Evolutionary conservation across 2,113 vertebrate species (phyloP), one percentile per base, ranked within the genome.

Genomic region (Hippolais icterina): DNA sequence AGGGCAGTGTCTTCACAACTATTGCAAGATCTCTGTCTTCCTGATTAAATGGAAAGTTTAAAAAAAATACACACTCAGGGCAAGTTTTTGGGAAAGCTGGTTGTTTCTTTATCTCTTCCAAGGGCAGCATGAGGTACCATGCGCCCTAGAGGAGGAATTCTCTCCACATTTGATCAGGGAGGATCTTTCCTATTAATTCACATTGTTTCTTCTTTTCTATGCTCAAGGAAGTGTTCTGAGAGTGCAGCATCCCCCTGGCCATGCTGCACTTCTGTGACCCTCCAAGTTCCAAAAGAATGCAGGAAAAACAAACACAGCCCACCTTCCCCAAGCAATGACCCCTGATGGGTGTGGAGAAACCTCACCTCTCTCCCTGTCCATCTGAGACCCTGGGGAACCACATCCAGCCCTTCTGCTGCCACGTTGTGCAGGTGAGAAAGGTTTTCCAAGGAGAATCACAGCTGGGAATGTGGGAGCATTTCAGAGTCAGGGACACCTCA

Each of bases 1-100:
- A 53, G 39, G 0, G 1, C 1, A 29, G 4, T 2, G 12, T 12
- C 57, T 52, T 25, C 29, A 41, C 10, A 25, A 4, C 7, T 25
- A 28, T 0, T 65, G 6, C 6, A 49, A 39, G 49, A n/a, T 11
- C 19, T 42, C 37, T 15, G 60, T 69, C 35, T 20, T 19, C 35
- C 47, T 65, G 11, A 39, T 29, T 5, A 52, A 66, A 66, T 1
- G 3, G 28, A 11, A 65, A 53, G 9, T 25, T 53, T 11, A 49
- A n/a, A 42, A 35, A 18, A 60, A 46, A 31, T 8, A n/a, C 12
- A 54, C 9, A 12, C 11, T 37, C 47, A 7, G 18, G n/a, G 4
- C 12, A 87, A 56, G 23, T 10, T 41, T 72, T 46, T 3, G 17
- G n/a, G 50, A 37, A 25, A 42, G 37, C 5, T n/a, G 9, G 4